Conservation (phyloP, 2,113 vertebrate genomes). For the Pheucticus melanocephalus region DNA sequence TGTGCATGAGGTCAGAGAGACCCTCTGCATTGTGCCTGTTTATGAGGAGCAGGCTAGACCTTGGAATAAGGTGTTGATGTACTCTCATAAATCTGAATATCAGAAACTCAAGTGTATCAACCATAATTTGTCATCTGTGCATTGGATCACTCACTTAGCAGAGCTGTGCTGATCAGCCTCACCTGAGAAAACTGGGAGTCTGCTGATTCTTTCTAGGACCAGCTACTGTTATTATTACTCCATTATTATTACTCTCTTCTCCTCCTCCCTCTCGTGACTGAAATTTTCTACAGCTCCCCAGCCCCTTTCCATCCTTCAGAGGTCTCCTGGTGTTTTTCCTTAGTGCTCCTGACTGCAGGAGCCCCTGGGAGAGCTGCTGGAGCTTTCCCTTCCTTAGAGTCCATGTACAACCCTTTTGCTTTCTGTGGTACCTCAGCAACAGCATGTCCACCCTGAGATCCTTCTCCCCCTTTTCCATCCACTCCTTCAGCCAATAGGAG, state of each 20-base stretch:
- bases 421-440: not conserved
- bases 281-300: not conserved
- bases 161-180: not conserved
- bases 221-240: not conserved
- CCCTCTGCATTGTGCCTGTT: not conserved
- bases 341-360: not conserved
- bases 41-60: not conserved
- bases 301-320: not conserved
- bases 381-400: not conserved
- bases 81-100: not conserved
- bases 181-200: not conserved
- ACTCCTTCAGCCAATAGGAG: not conserved
- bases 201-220: not conserved
- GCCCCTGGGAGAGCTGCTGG: not conserved
- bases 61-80: not conserved
- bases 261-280: not conserved
- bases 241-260: not conserved
- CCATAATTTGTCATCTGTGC: not conserved
- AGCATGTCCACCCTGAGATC: rapidly evolving
- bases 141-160: not conserved
- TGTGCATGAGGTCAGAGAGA: not conserved
- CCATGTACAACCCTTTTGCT: not conserved
- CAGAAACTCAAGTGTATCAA: not conserved
- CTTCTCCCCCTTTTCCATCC: not conserved
- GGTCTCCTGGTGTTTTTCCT: not conserved